These are phyloP conservation scores for Gallinago undulata DNA, from an alignment of 2,113 vertebrate genomes.

Conservation along the genomic window DNA sequence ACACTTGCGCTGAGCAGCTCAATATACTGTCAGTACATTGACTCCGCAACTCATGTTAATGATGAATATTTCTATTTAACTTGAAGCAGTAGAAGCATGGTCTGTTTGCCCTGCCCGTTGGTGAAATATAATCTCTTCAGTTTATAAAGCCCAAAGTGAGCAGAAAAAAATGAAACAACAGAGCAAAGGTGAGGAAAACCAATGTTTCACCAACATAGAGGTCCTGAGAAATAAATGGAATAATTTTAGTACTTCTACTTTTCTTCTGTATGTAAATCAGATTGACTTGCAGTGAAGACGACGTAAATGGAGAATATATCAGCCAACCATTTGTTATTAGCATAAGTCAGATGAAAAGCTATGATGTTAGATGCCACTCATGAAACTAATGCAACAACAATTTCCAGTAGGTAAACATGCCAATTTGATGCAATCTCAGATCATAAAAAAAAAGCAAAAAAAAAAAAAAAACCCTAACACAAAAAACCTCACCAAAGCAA, in stretches of 20 bases:
- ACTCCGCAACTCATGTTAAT: not conserved
- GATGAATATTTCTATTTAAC: conserved; percentile 7
- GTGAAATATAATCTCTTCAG: not conserved
- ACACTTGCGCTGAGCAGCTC: not conserved
- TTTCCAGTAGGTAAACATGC: not conserved
- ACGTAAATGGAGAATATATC: not conserved
- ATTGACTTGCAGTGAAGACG: not conserved
- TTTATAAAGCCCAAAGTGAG: not conserved
- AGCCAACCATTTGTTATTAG: not conserved
- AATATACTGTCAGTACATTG: not conserved
- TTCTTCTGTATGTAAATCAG: not conserved
- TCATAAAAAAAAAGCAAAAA: not conserved
- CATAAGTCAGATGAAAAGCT: not conserved
- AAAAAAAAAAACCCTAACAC: not conserved
- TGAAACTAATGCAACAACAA: not conserved
- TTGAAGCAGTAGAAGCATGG: not conserved
- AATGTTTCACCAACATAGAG: not conserved
- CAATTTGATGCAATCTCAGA: not conserved
- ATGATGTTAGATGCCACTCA: not conserved
- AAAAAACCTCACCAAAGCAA: not conserved
- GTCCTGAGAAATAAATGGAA: not conserved
- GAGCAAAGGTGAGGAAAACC: not conserved
- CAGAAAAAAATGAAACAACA: not conserved
- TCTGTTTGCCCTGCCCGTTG: not conserved
- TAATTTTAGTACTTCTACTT: not conserved